These are phyloP conservation scores for Lacerta bilineata DNA, from an alignment of 2,797 vertebrate species.

Conservation along the genomic window DNA sequence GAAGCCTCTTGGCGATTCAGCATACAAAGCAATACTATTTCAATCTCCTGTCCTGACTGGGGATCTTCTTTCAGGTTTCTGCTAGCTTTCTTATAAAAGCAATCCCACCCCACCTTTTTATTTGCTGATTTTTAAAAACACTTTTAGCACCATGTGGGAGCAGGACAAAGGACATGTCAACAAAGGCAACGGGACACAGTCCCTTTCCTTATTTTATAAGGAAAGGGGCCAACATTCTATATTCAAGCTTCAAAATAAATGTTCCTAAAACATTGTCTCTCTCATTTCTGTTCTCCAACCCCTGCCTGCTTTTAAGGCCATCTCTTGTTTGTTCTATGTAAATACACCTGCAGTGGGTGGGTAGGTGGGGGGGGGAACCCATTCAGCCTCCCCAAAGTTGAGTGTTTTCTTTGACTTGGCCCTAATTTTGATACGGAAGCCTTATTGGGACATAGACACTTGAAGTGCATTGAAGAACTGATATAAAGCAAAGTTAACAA, in stretches of 20 bases:
- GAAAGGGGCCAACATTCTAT: slow-evolving; percentile 18
- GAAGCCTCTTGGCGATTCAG: not conserved
- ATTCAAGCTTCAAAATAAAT: slow-evolving; percentile 41
- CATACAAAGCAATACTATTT: not conserved
- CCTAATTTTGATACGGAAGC: not conserved
- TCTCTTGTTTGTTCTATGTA: slow-evolving; percentile 7
- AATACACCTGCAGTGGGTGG: not conserved
- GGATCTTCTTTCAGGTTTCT: not conserved
- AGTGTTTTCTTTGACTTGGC: slow-evolving; percentile 3
- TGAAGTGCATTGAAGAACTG: not conserved
- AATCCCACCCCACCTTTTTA: not conserved
- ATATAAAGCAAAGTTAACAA: accelerated
- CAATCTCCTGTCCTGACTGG: not conserved
- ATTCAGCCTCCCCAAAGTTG: not conserved
- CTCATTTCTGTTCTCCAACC: not conserved
- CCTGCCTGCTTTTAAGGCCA: not conserved
- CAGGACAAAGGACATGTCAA: not conserved
- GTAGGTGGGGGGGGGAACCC: not conserved
- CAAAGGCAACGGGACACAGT: accelerated
- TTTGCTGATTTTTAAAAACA: not conserved
- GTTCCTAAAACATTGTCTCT: not conserved
- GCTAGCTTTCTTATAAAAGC: slow-evolving; percentile 19
- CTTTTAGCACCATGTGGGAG: not conserved
- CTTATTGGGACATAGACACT: not conserved
- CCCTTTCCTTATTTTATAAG: not conserved